Base-by-base conservation (phyloP, 2,113 vertebrate genomes). In the Circaetus cinerascens region DNA sequence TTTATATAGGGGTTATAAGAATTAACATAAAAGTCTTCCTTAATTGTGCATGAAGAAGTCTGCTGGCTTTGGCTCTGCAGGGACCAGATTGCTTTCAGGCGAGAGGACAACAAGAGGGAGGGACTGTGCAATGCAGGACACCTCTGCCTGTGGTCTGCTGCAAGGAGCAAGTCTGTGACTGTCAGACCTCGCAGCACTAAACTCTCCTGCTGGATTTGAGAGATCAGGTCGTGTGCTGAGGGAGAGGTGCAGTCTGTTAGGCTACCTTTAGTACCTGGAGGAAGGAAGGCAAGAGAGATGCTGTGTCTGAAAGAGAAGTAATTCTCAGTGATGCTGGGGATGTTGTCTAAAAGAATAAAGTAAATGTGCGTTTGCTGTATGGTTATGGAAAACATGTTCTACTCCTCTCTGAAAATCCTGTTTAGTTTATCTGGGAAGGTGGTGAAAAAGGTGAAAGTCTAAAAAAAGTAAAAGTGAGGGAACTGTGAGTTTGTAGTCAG, bases 131-230 rank as follows among this genome's bases (percentile, higher is more conserved):
- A 3, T 41, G 26, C 29, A 12, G 55, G 45, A 20, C 45, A 20
- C 19, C 10, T 45, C 43, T 57, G 72, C 16, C 36, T 0, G 8
- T 7, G 25, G 15, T 8, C 18, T 57, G 40, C 48, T 64, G 60
- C 13, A 19, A 38, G 57, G 56, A 75, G 30, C 23, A 5, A 9
- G 17, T 15, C 38, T 21, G 40, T 2, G 3, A 5, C 63, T 0
- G 0, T 4, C 1, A 0, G 13, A 29, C 29, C 69, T 45, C 0
- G 3, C 40, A 57, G 68, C 63, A 15, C 41, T 5, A 2, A 30
- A 29, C 53, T 11, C 29, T 51, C 9, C 27, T 34, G 43, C 23
- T 5, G 46, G 9, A 7, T 34, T 10, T 30, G 43, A 14, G 66
- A 30, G 14, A 2, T 11, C 13, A 3, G 20, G 9, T 11, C 1